Conservation (phyloP, 2,888 invertebrate genomes). For the Brachypalpus laphriformis region DNA sequence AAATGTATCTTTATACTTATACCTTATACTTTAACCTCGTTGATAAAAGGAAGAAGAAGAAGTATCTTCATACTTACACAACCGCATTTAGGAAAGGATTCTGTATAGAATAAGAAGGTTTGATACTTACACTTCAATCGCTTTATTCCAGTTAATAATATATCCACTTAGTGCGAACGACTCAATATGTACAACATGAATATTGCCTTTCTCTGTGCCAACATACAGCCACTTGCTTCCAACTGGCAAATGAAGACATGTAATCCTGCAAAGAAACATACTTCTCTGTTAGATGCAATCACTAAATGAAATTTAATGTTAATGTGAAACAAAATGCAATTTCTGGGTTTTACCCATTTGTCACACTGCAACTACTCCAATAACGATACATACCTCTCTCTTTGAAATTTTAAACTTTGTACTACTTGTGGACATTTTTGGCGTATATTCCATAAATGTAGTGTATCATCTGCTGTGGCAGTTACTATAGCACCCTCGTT, state of each 20-base stretch:
- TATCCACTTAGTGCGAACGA: conserved; percentile 98
- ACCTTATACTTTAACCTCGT: too few species aligned
- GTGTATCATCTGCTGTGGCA: conserved; percentile 96
- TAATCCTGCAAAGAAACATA: conserved; percentile 87
- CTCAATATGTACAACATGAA: conserved; percentile 98
- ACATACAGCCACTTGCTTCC: conserved; percentile 99
- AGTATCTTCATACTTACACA: too few species aligned
- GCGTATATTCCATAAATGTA: conserved; percentile 98
- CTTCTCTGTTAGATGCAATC: background rate
- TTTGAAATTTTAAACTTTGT: conserved; percentile 98
- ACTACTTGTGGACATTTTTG: conserved; percentile 97
- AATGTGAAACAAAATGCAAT: conserved; percentile 1
- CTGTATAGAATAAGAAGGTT: background rate
- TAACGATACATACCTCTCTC: conserved; percentile 91
- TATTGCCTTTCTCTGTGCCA: conserved; percentile 98
- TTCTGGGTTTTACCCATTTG: background rate
- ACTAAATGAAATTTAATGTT: conserved; percentile 1
- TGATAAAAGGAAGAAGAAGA: too few species aligned
- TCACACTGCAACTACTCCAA: background rate
- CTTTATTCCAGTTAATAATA: conserved; percentile 99
- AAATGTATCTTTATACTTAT: too few species aligned
- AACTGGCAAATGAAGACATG: conserved; percentile 96
- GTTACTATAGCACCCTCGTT: conserved; percentile 99
- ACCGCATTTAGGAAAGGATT: too few species aligned
- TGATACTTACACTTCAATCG: conserved; percentile 97